These are phyloP conservation scores for Mustelus asterias DNA, from an alignment of 2,113 vertebrate species.

Conservation along the genomic window DNA sequence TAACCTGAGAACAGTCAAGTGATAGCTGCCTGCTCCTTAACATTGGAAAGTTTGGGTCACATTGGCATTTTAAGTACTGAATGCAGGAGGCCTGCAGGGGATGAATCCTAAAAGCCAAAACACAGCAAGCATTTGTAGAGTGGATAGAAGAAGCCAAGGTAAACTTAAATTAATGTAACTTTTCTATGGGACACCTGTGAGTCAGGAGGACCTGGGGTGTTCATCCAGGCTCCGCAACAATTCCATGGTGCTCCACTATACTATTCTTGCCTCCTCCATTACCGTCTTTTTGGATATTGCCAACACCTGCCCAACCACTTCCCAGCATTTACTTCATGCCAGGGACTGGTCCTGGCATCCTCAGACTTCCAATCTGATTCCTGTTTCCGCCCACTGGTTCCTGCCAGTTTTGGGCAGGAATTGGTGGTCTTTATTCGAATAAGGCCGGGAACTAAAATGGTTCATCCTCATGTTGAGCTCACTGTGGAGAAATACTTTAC, in stretches of 20 bases:
- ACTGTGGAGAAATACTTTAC: not conserved
- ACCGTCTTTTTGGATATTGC: no score
- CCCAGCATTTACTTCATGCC: no score
- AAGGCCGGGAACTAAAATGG: not conserved
- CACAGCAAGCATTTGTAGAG: not conserved
- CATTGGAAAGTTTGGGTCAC: not conserved
- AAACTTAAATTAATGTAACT: not conserved
- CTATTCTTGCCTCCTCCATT: no score
- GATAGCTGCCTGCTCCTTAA: not conserved
- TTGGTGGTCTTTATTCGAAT: not conserved
- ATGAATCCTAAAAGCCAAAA: not conserved
- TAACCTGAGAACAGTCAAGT: not conserved
- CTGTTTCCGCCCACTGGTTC: not conserved
- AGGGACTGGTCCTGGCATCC: no score
- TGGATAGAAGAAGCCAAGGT: not conserved
- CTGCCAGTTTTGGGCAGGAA: not conserved
- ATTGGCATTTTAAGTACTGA: not conserved
- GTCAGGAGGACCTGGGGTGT: not conserved
- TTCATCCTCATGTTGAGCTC: not conserved
- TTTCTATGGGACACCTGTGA: not conserved
- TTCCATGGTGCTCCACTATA: no score
- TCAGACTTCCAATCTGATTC: no score
- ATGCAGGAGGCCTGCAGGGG: not conserved
- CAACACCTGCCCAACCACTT: no score
- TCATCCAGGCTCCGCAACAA: not conserved